Evolutionary conservation across 2,113 vertebrate species (phyloP).

Genomic region (Cryptoleucopteryx plumbea): DNA sequence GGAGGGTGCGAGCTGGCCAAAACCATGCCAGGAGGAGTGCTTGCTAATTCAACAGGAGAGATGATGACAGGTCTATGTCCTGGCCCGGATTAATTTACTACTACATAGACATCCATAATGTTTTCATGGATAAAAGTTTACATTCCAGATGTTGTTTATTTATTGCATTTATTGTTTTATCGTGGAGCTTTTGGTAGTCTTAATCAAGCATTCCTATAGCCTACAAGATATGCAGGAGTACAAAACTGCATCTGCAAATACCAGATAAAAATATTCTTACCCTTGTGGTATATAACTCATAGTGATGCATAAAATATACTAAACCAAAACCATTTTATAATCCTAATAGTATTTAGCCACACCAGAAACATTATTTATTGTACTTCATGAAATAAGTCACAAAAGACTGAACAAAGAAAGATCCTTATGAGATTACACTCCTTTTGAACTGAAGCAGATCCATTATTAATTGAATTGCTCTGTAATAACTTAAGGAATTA

Average conservation of each 20-base stretch:
- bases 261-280: not conserved
- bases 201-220: not conserved
- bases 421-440: not conserved
- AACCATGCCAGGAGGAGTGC: not conserved
- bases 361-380: not conserved
- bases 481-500: conserved; percentile 4
- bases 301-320: not conserved
- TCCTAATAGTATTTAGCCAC: not conserved
- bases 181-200: not conserved
- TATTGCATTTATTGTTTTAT: not conserved
- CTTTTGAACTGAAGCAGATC: conserved; percentile 31
- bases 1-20: not conserved
- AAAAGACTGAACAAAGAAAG: not conserved
- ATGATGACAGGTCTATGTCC: not conserved
- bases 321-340: not conserved
- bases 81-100: not conserved
- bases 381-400: not conserved
- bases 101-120: not conserved
- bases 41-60: not conserved
- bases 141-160: not conserved
- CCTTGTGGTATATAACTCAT: not conserved
- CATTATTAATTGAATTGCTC: conserved; percentile 30
- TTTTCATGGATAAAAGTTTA: not conserved
- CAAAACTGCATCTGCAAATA: not conserved
- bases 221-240: not conserved